Base-by-base conservation (phyloP, 2,888 invertebrate species). In the Spilosoma lubricipeda region DNA sequence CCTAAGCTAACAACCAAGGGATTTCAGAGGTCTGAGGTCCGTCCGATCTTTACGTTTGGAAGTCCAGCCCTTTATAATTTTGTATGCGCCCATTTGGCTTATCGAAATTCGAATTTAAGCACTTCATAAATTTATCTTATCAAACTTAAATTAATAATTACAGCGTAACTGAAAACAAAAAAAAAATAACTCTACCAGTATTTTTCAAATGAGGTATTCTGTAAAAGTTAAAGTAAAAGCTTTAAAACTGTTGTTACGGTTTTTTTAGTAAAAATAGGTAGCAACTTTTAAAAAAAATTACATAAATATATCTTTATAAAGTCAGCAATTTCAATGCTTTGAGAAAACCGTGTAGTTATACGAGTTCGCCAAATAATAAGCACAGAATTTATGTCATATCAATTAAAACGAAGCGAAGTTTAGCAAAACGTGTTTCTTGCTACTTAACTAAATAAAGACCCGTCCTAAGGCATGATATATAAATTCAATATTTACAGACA, bases 1-100 rank as follows among this genome's bases (percentile, higher is more conserved):
- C 88, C 89, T 89, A 88, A 87, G 80, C 86, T 84, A 89, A 89
- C 85, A 88, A 71, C 67, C 30, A 67, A 75, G 74, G 78, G 78
- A 73, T 68, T 69, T 78, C 69, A 74, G 64, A 67, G 67, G 59
- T 74, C 45, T 39, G 42, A 71, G 56, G 45, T 73, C 59, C 75
- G 45, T 73, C 59, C 75, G 75, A 81, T 77, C 78, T 79, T 65
- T 69, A 45, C 67, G 66, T 68, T 73, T 72, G 27, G 67, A 71
- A 30, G 63, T 45, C 66, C 48, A 23, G 39, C 27, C 59, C 69
- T 68, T 66, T 74, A 69, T 84, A 69, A 75, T 63, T 79, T 77
- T 71, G 63, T 66, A 78, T 81, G 75, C 79, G 78, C 78, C 1
- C 74, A 75, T 75, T 82, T 72, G 72, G 76, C 77, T 68, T 77